Evolutionary conservation across 2,113 vertebrate genomes (phyloP).

Genomic region (Ceyx cyanopectus): DNA sequence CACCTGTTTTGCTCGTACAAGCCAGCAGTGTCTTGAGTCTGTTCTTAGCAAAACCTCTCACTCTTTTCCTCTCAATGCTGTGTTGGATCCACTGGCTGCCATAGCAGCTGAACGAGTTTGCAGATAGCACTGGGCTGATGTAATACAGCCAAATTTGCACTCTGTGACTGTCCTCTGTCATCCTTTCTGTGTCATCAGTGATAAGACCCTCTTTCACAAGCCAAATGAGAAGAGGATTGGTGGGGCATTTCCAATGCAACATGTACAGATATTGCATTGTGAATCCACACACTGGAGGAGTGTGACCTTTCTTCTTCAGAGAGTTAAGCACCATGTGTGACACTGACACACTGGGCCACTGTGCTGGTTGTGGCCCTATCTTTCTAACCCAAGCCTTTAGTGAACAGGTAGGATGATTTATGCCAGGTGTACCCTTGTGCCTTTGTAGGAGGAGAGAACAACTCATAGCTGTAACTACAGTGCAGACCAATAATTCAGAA

Average conservation of each 20-base stretch:
- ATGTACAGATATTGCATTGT: fast-evolving
- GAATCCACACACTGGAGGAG: not conserved
- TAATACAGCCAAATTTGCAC: not conserved
- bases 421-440: not conserved
- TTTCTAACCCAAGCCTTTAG: not conserved
- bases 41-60: not conserved
- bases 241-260: not conserved
- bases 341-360: not conserved
- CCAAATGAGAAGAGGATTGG: not conserved
- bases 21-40: not conserved
- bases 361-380: not conserved
- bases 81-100: not conserved
- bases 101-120: not conserved
- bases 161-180: not conserved
- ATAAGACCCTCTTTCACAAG: not conserved
- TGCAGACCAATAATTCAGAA: not conserved
- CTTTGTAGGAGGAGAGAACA: not conserved
- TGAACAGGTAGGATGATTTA: not conserved
- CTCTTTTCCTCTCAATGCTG: not conserved
- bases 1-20: not conserved
- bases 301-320: not conserved
- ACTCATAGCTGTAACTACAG: not conserved
- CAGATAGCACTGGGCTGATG: not conserved
- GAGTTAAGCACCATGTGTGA: not conserved
- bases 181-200: not conserved